Conservation (phyloP, 2,888 invertebrate species). For the Steromphala cineraria region DNA sequence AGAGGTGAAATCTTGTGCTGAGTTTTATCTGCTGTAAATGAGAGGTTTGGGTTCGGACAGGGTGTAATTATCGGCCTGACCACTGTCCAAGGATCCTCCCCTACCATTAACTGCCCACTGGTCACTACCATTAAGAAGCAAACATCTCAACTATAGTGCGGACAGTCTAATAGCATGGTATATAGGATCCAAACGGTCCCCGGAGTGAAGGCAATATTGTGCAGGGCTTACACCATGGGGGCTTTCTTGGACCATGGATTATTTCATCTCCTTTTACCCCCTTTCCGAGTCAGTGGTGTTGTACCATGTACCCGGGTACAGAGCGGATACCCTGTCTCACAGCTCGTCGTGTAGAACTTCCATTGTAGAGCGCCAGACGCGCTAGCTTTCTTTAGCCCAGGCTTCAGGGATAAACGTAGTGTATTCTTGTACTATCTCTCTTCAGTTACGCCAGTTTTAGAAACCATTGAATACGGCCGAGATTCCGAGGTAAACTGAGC, state of each 20-base stretch:
- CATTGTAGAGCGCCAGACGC: neutral
- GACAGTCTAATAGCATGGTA: neutral
- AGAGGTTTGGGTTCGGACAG: no score
- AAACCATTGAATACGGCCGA: slow-evolving; percentile 1
- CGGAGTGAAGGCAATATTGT: neutral
- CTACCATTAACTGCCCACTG: no score
- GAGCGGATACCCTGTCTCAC: neutral
- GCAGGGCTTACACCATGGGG: no score
- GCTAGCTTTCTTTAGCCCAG: neutral
- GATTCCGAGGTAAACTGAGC: slow-evolving; percentile 9
- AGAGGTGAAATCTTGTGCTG: no score
- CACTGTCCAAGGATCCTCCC: neutral
- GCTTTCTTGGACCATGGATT: no score
- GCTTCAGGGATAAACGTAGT: neutral
- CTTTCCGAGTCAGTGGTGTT: neutral
- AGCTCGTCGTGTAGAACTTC: neutral
- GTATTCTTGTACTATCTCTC: neutral
- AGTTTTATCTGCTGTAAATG: no score
- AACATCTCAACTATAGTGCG: neutral
- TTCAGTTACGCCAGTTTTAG: slow-evolving; percentile 17
- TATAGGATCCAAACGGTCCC: neutral
- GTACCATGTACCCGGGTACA: neutral
- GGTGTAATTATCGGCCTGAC: neutral
- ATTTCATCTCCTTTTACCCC: no score
- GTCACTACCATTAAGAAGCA: neutral